These are phyloP conservation scores for Aphelenchoides avenae DNA, from an alignment of 1,140 invertebrate genomes.

Conservation along the genomic window DNA sequence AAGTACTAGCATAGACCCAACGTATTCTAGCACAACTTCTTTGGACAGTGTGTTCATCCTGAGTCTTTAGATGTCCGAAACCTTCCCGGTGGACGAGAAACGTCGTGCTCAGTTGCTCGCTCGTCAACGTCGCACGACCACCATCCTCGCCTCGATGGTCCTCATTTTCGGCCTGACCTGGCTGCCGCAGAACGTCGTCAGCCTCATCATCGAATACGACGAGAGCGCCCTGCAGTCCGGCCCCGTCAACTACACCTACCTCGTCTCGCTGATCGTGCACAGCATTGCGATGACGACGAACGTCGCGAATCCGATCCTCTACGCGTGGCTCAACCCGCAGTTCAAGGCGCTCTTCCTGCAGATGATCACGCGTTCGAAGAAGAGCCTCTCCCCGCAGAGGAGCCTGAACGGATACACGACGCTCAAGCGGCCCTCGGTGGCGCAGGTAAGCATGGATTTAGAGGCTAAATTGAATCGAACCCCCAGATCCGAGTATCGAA, in stretches of 20 bases:
- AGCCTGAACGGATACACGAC: too few species aligned
- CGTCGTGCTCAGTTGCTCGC: conserved; percentile 30
- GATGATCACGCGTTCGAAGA: conserved; percentile 19
- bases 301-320: conserved; percentile 89
- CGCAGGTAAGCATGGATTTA: too few species aligned
- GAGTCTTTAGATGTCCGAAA: background rate
- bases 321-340: conserved; percentile 83
- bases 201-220: conserved; percentile 76
- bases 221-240: conserved; percentile 27
- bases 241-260: conserved; percentile 48
- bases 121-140: conserved; percentile 72
- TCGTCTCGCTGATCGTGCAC: conserved; percentile 52
- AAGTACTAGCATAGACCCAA: too few species aligned
- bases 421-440: too few species aligned
- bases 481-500: too few species aligned
- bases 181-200: conserved; percentile 84
- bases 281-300: conserved; percentile 80
- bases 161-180: conserved; percentile 87
- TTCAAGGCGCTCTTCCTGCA: conserved; percentile 43
- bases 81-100: too few species aligned
- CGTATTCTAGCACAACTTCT: conserved; percentile 30
- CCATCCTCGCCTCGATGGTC: conserved; percentile 96
- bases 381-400: too few species aligned
- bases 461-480: too few species aligned
- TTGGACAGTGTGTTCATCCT: background rate